phyloP scores from a whole-genome alignment of 2,113 vertebrate species.

The Myotis davidii region DNA sequence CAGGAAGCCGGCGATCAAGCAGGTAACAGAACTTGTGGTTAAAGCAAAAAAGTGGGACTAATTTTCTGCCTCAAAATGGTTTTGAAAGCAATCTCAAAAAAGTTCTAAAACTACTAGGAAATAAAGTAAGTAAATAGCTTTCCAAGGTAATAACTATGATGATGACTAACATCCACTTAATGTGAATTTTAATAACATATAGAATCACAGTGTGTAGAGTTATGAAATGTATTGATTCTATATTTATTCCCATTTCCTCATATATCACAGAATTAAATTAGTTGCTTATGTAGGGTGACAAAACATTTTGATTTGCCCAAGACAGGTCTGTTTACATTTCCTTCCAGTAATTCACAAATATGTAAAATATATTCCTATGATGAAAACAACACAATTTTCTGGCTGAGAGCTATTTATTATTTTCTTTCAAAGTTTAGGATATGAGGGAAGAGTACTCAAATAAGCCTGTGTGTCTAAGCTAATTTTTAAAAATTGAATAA shows the following conservation, averaged over 20 bases:
- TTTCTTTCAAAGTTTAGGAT: constrained; percentile 2
- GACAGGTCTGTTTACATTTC: not conserved
- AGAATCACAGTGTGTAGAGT: not conserved
- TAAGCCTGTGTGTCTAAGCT: not conserved
- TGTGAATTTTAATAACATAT: not conserved
- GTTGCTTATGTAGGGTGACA: not conserved
- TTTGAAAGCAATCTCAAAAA: constrained; percentile 18
- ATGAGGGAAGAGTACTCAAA: not conserved
- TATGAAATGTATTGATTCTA: not conserved
- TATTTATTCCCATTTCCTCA: constrained; percentile 15
- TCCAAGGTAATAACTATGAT: not conserved
- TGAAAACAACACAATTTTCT: not conserved
- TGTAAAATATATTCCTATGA: not conserved
- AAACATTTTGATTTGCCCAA: not conserved
- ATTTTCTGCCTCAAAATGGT: constrained; percentile 22
- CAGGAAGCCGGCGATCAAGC: not conserved
- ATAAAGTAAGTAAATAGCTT: not conserved
- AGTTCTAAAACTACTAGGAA: not conserved
- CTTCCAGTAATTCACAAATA: constrained; percentile 4
- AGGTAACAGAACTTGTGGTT: not conserved
- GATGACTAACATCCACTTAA: not conserved
- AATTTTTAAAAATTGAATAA: not conserved
- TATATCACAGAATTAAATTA: not conserved
- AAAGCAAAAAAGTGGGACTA: not conserved
- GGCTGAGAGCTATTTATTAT: not conserved